Percentiles rank a stretch among this genome's conserved stretches.
phyloP scores from a whole-genome alignment of 2,888 invertebrate species.

The Mactromeris polynyma region DNA sequence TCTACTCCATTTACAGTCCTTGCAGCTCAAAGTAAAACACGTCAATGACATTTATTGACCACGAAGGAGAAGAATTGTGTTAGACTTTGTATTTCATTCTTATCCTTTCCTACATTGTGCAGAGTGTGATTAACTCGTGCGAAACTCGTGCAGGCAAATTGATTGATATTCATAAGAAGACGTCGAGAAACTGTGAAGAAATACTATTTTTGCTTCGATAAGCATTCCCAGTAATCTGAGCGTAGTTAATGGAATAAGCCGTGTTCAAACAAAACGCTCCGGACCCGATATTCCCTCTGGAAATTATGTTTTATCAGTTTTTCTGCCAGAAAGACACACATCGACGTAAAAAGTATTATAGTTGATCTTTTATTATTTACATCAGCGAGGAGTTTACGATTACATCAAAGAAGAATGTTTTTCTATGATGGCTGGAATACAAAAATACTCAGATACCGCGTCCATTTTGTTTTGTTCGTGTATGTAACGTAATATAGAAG shows the following conservation, averaged over 20 bases:
- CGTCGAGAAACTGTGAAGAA: neutral
- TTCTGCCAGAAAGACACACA: neutral
- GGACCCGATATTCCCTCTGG: neutral
- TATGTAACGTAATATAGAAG: no score
- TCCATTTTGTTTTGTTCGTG: no score
- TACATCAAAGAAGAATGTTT: neutral
- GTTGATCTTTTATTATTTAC: neutral
- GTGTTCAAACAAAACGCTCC: neutral
- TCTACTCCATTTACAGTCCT: no score
- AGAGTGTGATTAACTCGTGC: neutral
- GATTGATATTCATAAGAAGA: neutral
- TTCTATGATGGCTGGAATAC: neutral
- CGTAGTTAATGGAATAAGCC: constrained; percentile 2
- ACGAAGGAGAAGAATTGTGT: neutral
- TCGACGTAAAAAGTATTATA: neutral
- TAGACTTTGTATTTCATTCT: no score
- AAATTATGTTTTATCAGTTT: neutral
- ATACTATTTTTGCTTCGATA: constrained; percentile 1
- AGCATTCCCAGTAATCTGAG: neutral
- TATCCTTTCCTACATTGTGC: neutral
- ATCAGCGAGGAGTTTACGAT: neutral
- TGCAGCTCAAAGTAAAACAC: no score
- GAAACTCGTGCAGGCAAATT: neutral
- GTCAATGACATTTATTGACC: no score
- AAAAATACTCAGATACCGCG: no score